These are phyloP conservation scores for Pygoscelis antarcticus DNA, from an alignment of 2,113 vertebrate genomes.

Conservation along the genomic window DNA sequence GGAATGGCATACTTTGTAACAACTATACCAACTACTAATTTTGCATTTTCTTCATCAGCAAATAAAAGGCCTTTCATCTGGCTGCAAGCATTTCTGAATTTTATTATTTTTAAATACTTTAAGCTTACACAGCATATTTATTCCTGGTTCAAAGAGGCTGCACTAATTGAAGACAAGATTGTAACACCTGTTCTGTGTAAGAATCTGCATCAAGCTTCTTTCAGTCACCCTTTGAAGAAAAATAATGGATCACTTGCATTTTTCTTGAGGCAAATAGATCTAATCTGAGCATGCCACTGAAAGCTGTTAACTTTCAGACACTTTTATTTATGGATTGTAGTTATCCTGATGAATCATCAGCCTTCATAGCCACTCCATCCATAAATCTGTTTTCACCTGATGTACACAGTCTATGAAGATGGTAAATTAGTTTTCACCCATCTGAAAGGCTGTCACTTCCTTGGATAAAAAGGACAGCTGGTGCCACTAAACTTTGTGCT, in stretches of 20 bases:
- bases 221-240: conserved; percentile 18
- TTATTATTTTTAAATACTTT: conserved; percentile 44
- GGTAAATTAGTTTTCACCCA: not conserved
- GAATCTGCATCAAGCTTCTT: not conserved
- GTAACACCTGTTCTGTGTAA: not conserved
- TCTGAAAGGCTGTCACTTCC: not conserved
- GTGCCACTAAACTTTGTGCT: not conserved
- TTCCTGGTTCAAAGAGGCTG: conserved; percentile 31
- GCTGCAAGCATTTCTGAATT: not conserved
- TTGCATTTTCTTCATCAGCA: conserved; percentile 24
- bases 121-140: conserved; percentile 30
- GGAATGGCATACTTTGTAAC: not conserved
- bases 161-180: conserved; percentile 33
- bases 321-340: not conserved
- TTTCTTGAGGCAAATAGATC: conserved; percentile 46
- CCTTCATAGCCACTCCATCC: not conserved
- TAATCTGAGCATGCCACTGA: not conserved
- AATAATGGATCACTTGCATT: not conserved
- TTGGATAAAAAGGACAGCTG: not conserved
- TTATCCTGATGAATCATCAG: conserved; percentile 7
- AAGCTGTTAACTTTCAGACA: conserved; percentile 9
- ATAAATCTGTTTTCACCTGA: not conserved
- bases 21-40: not conserved
- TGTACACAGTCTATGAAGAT: not conserved
- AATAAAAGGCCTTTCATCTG: conserved; percentile 46